Percentiles rank a stretch among this genome's conserved stretches.
These are phyloP conservation scores for Carassius gibelio DNA, from an alignment of 2,113 vertebrate genomes.

Conservation along the genomic window DNA sequence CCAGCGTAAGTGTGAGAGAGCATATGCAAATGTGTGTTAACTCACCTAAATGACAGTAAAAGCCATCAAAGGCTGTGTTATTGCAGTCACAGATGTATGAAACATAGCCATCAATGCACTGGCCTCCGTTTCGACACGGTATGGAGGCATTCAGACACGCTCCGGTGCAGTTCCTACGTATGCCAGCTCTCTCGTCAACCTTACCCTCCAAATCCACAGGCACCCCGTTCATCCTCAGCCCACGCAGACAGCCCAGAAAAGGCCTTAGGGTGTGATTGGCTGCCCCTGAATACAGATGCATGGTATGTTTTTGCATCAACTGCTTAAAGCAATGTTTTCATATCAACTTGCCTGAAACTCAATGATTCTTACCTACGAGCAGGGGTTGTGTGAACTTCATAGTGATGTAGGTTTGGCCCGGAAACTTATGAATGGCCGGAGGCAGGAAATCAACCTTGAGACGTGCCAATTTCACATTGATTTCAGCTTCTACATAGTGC, in stretches of 20 bases:
- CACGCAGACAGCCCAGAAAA: conserved; percentile 92
- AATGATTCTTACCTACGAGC: conserved; percentile 82
- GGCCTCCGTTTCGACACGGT: conserved; percentile 89
- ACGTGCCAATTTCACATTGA: conserved; percentile 90
- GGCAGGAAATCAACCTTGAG: conserved; percentile 93
- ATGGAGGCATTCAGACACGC: conserved; percentile 85
- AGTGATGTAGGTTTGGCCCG: conserved; percentile 88
- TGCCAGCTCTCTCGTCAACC: conserved; percentile 86
- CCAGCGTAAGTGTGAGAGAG: background rate
- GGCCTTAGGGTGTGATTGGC: conserved; percentile 87
- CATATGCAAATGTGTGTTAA: background rate
- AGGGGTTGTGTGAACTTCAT: conserved; percentile 88
- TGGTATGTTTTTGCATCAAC: background rate
- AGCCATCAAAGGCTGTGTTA: conserved; percentile 90
- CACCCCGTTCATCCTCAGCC: conserved; percentile 89
- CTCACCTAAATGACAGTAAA: conserved; percentile 92
- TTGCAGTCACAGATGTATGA: conserved; percentile 94
- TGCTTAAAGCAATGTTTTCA: conserved; percentile 3
- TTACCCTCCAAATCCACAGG: conserved; percentile 91
- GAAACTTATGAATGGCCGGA: conserved; percentile 84
- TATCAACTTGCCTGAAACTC: background rate
- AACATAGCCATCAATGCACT: conserved; percentile 91
- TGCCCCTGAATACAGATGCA: conserved; percentile 74
- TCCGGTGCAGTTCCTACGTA: conserved; percentile 91
- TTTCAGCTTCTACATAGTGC: conserved; percentile 93